Evolutionary conservation across 2,113 vertebrate species (phyloP), one percentile per base, ranked within the genome.

Genomic region (Xiphophorus couchianus): DNA sequence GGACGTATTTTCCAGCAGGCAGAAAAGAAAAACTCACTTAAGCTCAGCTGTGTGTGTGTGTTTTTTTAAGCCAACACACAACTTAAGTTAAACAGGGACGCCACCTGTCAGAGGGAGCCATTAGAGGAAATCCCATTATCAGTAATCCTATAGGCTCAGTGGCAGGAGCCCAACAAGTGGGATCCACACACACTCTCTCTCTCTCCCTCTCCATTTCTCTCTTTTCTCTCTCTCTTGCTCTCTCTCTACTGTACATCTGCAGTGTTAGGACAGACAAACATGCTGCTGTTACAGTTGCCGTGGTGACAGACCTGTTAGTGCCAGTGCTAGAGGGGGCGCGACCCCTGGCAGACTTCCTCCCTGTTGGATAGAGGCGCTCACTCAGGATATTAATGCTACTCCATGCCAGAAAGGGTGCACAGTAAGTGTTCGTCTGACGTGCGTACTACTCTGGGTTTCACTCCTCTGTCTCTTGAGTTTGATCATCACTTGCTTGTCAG

Each of bases 41-140:
- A 76, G 71, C 83, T 39, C 66, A 12, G 35, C 28, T 8, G 37
- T 76, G 78, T 37, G 35, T 37, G 10, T 37, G 28, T 37, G n/a
- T 48, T 81, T 88, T 91, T 84, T 76, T 74, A 63, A 80, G 81
- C 66, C 44, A 48, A 48, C 44, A 17, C 66, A 62, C 35, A 89
- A 87, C 71, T 74, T 82, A 84, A 87, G 84, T 83, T 92, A 86
- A 91, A 91, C 73, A 42, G 74, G 80, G 85, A 88, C 70, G 13
- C 86, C 90, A 91, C 87, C 89, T 92, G 90, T 92, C 84, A 85
- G 77, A 66, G 66, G 85, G 29, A 84, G 84, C 85, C 89, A 86
- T 89, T 76, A 86, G 4, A 48, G 77, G 83, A 91, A 92, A 93
- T 92, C 91, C 89, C 87, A 92, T 93, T 92, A 92, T 25, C 73